Evolutionary conservation across 2,797 vertebrate genomes (phyloP).

Genomic region (Poliocrania exsul): DNA sequence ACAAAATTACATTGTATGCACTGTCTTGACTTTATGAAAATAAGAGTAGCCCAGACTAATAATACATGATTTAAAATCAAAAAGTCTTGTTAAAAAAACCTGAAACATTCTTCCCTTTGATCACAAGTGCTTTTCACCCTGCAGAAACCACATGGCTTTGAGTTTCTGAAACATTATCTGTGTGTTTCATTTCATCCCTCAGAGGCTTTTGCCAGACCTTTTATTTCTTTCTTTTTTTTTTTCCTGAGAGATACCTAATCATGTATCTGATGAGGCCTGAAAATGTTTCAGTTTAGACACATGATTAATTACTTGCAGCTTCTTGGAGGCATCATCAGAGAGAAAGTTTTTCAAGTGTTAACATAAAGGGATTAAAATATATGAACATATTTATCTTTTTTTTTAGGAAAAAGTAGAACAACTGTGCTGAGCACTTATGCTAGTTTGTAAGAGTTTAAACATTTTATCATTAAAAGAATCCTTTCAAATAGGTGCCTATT

Average conservation of each 20-base stretch:
- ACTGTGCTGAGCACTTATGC: not conserved
- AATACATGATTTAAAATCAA: constrained; percentile 4
- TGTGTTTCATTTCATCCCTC: not conserved
- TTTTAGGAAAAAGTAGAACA: not conserved
- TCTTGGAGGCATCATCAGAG: not conserved
- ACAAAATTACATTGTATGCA: not conserved
- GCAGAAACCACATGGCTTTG: constrained; percentile 37
- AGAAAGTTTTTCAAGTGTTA: not conserved
- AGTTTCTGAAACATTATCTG: constrained; percentile 26
- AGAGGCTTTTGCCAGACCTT: not conserved
- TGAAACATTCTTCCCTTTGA: constrained; percentile 7
- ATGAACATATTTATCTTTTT: not conserved
- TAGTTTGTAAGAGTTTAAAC: not conserved
- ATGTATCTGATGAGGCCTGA: not conserved
- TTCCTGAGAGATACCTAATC: not conserved
- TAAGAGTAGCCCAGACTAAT: not conserved
- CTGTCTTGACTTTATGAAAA: constrained; percentile 11
- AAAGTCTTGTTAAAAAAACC: not conserved
- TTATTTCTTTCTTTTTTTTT: not conserved
- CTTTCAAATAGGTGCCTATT: not conserved
- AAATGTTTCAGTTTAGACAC: not conserved
- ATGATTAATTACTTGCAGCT: not conserved
- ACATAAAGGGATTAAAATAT: not conserved
- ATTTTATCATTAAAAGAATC: not conserved
- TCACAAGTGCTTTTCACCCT: not conserved